Base-by-base conservation (phyloP, 2,797 vertebrate species). In the Bryconaethiops microstoma region DNA sequence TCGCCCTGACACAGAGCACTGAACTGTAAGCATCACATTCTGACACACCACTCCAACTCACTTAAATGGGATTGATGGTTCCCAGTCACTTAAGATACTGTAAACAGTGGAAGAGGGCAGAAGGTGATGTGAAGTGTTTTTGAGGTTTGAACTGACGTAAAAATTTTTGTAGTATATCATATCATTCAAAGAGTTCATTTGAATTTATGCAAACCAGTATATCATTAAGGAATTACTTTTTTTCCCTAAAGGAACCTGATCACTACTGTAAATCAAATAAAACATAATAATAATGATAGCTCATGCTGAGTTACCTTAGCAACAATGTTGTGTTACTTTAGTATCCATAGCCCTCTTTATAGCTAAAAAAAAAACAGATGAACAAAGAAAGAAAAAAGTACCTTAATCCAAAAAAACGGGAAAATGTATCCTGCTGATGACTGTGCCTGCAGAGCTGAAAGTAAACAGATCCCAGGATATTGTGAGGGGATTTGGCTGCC, bases 391-490 rank as follows among this genome's bases (percentile, higher is more conserved):
- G 29, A 14, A 71, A 16, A 40, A 13, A 48, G 67, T 7, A 19
- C 42, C n/a, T 55, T 74, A 29, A 67, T 72, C 76, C 50, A 45
- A 48, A 39, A 77, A 82, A 73, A n/a, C 52, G 70, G 70, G 52
- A 7, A 68, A 74, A 74, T 35, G 55, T 29, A 42, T 78, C 68
- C 40, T 17, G 60, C 42, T 69, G 52, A 76, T 79, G 63, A 83
- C 45, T 48, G 62, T 60, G n/a, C 42, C 74, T 29, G 71, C 72
- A 75, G 65, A 79, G 55, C 74, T 89, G 88, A 89, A 89, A 86
- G 86, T 84, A 77, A 87, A 89, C 87, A 90, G 90, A 92, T 90
- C 91, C 88, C 78, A 65, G 88, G 89, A 92, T 93, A 77, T 88
- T 91, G 87, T 82, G 80, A 86, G 86, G 21, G 84, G 85, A 86